phyloP scores from a whole-genome alignment of 2,797 vertebrate species.

The Molossus molossus region DNA sequence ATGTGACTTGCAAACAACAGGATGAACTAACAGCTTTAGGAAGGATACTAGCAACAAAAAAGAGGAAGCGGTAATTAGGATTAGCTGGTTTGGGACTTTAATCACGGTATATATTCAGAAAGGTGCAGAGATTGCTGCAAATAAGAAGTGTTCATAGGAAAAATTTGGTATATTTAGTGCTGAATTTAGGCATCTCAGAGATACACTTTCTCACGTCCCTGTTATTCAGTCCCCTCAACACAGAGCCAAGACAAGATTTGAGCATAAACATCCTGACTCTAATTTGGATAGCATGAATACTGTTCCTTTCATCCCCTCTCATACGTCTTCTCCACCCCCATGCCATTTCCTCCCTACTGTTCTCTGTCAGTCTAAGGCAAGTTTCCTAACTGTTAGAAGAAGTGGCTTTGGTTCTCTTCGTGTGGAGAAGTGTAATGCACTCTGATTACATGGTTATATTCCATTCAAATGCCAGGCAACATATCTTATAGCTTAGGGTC shows the following conservation, averaged over 20 bases:
- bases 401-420: conserved; percentile 68
- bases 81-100: conserved; percentile 51
- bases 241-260: conserved; percentile 82
- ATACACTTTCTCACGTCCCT: conserved; percentile 80
- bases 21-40: conserved; percentile 60
- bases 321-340: conserved; percentile 55
- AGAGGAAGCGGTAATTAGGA: conserved; percentile 58
- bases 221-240: conserved; percentile 70
- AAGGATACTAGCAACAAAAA: conserved; percentile 60
- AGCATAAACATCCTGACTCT: conserved; percentile 85
- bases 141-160: conserved; percentile 62
- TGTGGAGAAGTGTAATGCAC: conserved; percentile 63
- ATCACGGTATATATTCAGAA: conserved; percentile 68
- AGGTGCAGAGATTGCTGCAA: conserved; percentile 58
- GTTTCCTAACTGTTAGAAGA: conserved; percentile 64
- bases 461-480: conserved; percentile 77
- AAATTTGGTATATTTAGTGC: conserved; percentile 70
- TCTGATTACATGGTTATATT: conserved; percentile 73
- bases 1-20: conserved; percentile 71
- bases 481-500: conserved; percentile 74
- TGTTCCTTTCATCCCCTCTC: conserved; percentile 79
- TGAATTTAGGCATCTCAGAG: conserved; percentile 74
- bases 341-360: conserved; percentile 65
- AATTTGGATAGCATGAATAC: conserved; percentile 81
- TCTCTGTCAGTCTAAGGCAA: conserved; percentile 41